Conservation (phyloP, 1,140 invertebrate species). For the Caligus rogercresseyi region DNA sequence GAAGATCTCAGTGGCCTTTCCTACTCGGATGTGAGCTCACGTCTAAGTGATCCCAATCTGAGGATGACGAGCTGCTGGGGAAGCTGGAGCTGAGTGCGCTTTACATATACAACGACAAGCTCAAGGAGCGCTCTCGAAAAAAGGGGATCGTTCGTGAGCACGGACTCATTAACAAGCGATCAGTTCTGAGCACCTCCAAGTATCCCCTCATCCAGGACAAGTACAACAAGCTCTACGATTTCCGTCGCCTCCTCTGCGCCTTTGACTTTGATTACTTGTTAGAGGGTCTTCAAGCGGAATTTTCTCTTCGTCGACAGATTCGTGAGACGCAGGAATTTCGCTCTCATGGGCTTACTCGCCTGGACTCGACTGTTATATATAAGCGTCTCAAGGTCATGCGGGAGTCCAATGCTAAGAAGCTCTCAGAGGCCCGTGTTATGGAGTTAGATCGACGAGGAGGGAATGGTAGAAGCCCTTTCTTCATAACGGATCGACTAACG, state of each 20-base stretch:
- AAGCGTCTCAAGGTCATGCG: background rate
- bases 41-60: slow-evolving; percentile 34
- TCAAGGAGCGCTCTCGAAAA: slow-evolving; percentile 48
- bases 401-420: background rate
- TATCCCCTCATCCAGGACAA: slow-evolving; percentile 42
- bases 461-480: background rate
- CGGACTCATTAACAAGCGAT: slow-evolving; percentile 54
- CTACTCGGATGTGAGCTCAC: slow-evolving; percentile 32
- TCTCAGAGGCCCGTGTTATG: background rate
- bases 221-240: slow-evolving; percentile 41
- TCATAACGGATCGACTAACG: background rate
- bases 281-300: slow-evolving; percentile 49
- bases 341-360: background rate
- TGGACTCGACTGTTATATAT: background rate
- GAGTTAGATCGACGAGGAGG: no score
- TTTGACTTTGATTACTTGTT: slow-evolving; percentile 55
- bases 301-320: slow-evolving; percentile 37
- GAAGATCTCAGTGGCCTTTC: slow-evolving; percentile 45
- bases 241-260: slow-evolving; percentile 52
- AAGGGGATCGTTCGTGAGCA: slow-evolving; percentile 53
- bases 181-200: slow-evolving; percentile 29
- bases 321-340: background rate
- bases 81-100: slow-evolving; percentile 47
- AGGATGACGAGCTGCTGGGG: slow-evolving; percentile 30
- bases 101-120: slow-evolving; percentile 45